Percentiles rank a stretch among this genome's conserved stretches.
Evolutionary conservation across 2,888 invertebrate genomes (phyloP).

Genomic region (Cybosia mesomella): DNA sequence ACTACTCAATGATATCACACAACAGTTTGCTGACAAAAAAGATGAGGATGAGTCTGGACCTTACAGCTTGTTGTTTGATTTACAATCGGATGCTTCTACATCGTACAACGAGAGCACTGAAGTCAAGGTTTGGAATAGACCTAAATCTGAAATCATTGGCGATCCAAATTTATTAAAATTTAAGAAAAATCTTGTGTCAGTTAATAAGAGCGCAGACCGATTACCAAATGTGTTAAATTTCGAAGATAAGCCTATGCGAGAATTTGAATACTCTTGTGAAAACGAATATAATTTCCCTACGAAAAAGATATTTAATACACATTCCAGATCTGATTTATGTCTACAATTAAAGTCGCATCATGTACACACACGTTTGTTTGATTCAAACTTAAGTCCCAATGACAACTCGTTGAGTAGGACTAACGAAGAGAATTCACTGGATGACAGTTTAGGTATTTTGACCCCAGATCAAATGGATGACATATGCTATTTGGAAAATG

Average conservation of each 20-base stretch:
- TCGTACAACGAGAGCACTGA: constrained; percentile 63
- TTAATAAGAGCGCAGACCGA: constrained; percentile 72
- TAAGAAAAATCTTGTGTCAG: constrained; percentile 59
- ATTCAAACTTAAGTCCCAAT: constrained; percentile 79
- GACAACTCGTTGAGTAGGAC: constrained; percentile 80
- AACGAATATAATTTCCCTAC: constrained; percentile 69
- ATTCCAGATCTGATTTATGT: constrained; percentile 82
- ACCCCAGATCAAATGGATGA: constrained; percentile 96
- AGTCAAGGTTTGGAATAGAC: constrained; percentile 62
- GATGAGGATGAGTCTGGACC: constrained; percentile 86
- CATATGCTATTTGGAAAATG: constrained; percentile 88
- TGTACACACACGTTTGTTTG: constrained; percentile 68
- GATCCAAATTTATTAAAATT: constrained; percentile 56
- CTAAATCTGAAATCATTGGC: constrained; percentile 57
- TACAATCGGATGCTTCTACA: constrained; percentile 76
- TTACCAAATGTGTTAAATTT: constrained; percentile 80
- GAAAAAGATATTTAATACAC: constrained; percentile 75
- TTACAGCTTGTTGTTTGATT: constrained; percentile 87
- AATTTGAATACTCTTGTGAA: constrained; percentile 84
- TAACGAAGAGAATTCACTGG: constrained; percentile 93
- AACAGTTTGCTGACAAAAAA: constrained; percentile 78
- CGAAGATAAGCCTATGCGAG: constrained; percentile 81
- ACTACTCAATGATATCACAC: constrained; percentile 78
- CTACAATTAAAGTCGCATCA: constrained; percentile 80
- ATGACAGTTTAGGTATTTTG: constrained; percentile 94